Conservation (phyloP, 2,797 vertebrate genomes). For the Melanotaenia maccullochi region DNA sequence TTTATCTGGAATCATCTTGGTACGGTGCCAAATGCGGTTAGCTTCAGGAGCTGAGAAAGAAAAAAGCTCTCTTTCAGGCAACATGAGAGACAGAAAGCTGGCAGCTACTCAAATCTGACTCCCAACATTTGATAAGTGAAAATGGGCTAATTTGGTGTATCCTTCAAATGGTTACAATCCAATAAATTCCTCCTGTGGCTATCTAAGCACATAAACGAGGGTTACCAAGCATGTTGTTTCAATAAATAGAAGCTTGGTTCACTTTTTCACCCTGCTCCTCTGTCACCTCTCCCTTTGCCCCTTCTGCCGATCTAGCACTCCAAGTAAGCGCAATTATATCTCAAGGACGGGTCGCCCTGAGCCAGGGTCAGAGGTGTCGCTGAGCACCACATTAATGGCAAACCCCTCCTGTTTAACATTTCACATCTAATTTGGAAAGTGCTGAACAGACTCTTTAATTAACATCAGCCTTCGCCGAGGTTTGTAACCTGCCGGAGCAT, state of each 20-base stretch:
- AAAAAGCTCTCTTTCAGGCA: conserved; percentile 68
- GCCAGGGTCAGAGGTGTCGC: conserved; percentile 50
- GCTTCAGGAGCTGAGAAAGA: conserved; percentile 68
- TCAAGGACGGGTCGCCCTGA: conserved; percentile 64
- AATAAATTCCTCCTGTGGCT: conserved; percentile 68
- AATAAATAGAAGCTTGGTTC: conserved; percentile 19
- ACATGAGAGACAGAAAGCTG: conserved; percentile 69
- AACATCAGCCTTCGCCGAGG: conserved; percentile 60
- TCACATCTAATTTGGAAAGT: conserved; percentile 76
- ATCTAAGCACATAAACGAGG: conserved; percentile 46
- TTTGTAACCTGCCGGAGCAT: conserved; percentile 50
- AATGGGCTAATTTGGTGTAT: conserved; percentile 73
- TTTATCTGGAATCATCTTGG: conserved; percentile 77
- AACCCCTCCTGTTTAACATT: conserved; percentile 73
- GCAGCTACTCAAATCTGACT: conserved; percentile 71
- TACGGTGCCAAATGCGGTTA: conserved; percentile 68
- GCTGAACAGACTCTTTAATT: conserved; percentile 76
- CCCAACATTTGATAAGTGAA: conserved; percentile 70
- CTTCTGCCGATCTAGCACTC: conserved; percentile 45
- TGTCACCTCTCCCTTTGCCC: conserved; percentile 28
- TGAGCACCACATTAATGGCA: conserved; percentile 46
- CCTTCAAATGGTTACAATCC: conserved; percentile 63
- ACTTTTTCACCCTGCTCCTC: conserved; percentile 28
- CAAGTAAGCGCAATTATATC: conserved; percentile 72
- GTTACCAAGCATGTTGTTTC: conserved; percentile 52